phyloP scores from a whole-genome alignment of 1,140 invertebrate genomes.

The Pachypeltis micranthus region DNA sequence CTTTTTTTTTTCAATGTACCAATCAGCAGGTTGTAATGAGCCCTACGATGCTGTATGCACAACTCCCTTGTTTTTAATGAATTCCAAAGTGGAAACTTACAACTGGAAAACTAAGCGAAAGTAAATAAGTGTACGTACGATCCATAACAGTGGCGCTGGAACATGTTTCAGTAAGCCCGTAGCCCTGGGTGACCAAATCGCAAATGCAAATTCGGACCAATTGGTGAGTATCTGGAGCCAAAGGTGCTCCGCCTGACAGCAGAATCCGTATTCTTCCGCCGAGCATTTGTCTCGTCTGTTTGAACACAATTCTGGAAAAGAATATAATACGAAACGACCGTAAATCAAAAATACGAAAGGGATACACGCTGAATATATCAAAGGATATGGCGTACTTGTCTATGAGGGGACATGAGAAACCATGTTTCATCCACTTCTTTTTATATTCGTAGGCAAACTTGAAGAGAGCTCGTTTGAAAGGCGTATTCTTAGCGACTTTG shows the following conservation, averaged over 20 bases:
- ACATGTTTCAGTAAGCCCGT: slow-evolving; percentile 94
- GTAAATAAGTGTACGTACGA: slow-evolving; percentile 40
- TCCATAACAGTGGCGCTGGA: slow-evolving; percentile 86
- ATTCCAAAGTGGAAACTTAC: not conserved
- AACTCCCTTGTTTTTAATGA: not conserved
- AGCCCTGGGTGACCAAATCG: slow-evolving; percentile 82
- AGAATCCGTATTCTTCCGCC: slow-evolving; percentile 79
- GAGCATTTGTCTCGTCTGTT: slow-evolving; percentile 62
- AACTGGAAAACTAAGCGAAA: not conserved
- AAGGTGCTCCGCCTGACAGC: slow-evolving; percentile 84
- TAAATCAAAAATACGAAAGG: not conserved
- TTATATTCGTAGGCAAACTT: slow-evolving; percentile 89
- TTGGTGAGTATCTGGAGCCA: slow-evolving; percentile 89
- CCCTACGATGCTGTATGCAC: not conserved
- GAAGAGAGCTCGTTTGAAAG: slow-evolving; percentile 66
- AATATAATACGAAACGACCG: not conserved
- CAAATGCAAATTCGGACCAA: slow-evolving; percentile 90
- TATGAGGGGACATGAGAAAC: slow-evolving; percentile 71
- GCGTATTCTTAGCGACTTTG: slow-evolving; percentile 66
- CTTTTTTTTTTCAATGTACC: no score
- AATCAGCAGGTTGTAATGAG: not conserved
- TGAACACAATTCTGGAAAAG: slow-evolving; percentile 55
- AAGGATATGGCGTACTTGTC: slow-evolving; percentile 41
- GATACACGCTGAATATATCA: not conserved
- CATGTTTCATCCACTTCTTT: slow-evolving; percentile 65